A percentile compares a stretch with the other conserved stretches of the same genome.
Conservation (phyloP, 2,797 vertebrate species). For the Micropoecilia bifurca region DNA sequence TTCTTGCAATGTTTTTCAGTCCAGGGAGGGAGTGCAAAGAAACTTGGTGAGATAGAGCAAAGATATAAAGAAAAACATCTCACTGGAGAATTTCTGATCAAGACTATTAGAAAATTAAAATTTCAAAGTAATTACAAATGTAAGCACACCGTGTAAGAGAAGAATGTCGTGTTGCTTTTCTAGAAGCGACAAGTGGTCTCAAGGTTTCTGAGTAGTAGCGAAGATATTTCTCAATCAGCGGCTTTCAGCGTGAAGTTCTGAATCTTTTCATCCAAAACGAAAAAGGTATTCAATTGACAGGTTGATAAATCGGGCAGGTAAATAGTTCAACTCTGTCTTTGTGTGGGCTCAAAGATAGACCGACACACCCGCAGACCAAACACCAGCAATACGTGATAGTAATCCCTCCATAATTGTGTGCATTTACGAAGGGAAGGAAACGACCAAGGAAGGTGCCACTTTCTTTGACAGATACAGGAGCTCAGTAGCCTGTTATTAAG, state of each 20-base stretch:
- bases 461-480: constrained; percentile 37
- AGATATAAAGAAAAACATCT: neutral
- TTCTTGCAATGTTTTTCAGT: neutral
- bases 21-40: neutral
- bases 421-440: constrained; percentile 34
- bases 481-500: constrained; percentile 31
- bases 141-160: neutral
- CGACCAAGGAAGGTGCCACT: constrained; percentile 38
- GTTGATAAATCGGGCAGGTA: constrained; percentile 9
- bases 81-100: neutral
- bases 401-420: constrained; percentile 61
- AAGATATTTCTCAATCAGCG: neutral
- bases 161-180: too few relatives aligned
- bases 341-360: constrained; percentile 56
- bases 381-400: constrained; percentile 50
- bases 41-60: neutral
- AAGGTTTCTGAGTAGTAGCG: neutral
- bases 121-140: neutral
- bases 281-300: constrained; percentile 2
- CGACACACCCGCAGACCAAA: constrained; percentile 73
- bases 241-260: neutral
- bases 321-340: constrained; percentile 31
- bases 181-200: too few relatives aligned
- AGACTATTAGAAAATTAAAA: neutral
- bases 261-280: neutral